Conservation (phyloP, 2,113 vertebrate species). For the Dromiciops gliroides region DNA sequence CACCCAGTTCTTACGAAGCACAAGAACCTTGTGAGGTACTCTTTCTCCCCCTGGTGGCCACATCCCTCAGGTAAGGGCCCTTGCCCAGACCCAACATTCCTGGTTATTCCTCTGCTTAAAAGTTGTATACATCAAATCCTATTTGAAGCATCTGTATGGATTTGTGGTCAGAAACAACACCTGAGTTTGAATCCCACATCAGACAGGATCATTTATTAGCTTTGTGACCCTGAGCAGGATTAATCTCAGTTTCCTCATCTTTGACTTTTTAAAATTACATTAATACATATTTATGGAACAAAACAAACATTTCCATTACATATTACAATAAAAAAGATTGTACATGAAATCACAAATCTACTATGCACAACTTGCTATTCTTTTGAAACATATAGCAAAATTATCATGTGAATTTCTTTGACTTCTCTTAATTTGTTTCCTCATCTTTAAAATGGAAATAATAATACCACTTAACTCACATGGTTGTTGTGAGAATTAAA, state of each 20-base stretch:
- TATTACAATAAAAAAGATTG: too few relatives aligned
- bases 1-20: not conserved
- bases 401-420: too few relatives aligned
- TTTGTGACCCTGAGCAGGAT: not conserved
- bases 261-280: not conserved
- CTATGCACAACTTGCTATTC: too few relatives aligned
- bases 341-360: too few relatives aligned
- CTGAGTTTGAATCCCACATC: not conserved
- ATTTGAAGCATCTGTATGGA: not conserved
- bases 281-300: too few relatives aligned
- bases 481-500: not conserved
- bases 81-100: not conserved
- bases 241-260: not conserved
- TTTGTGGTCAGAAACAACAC: not conserved
- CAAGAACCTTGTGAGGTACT: not conserved
- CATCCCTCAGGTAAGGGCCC: not conserved
- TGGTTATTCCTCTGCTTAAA: not conserved
- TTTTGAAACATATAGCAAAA: too few relatives aligned
- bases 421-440: too few relatives aligned
- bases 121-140: not conserved
- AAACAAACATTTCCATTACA: too few relatives aligned
- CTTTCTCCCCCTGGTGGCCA: not conserved
- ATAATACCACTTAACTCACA: not conserved
- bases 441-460: not conserved
- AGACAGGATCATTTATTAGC: not conserved